A percentile compares a stretch with the other conserved stretches of the same genome.
These are phyloP conservation scores for Cybosia mesomella DNA, from an alignment of 2,888 invertebrate genomes.

Conservation along the genomic window DNA sequence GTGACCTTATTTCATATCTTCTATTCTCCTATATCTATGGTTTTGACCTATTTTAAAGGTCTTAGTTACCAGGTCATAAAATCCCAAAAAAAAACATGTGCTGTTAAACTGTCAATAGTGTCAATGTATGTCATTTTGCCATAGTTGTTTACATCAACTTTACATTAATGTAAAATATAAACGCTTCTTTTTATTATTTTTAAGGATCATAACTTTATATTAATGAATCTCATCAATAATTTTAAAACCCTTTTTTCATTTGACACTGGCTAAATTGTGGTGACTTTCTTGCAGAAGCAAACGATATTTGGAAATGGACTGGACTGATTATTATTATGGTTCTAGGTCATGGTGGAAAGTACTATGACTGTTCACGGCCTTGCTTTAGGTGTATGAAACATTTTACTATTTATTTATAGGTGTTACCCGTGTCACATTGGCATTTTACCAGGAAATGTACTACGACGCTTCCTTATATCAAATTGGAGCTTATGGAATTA, in stretches of 20 bases:
- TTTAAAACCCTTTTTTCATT: neutral
- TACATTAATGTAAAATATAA: too few species aligned
- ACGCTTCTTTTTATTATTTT: neutral
- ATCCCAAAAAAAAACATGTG: too few species aligned
- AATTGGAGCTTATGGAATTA: constrained; percentile 45
- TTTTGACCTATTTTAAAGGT: too few species aligned
- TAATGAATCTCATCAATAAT: neutral
- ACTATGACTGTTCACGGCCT: constrained; percentile 8
- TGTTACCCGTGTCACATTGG: constrained; percentile 39
- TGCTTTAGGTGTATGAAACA: constrained; percentile 2
- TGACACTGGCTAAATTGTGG: too few species aligned
- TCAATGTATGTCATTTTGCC: too few species aligned
- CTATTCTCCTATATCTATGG: too few species aligned
- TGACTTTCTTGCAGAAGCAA: neutral
- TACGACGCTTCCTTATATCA: constrained; percentile 43
- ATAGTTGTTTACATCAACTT: too few species aligned
- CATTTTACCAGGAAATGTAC: constrained; percentile 55
- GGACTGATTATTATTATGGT: neutral
- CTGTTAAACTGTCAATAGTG: too few species aligned
- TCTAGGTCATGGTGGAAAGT: neutral
- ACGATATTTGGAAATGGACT: neutral
- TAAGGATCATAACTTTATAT: neutral
- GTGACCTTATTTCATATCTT: too few species aligned
- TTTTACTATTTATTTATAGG: constrained; percentile 40
- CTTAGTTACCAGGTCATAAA: too few species aligned